Base-by-base conservation (phyloP, 30 jellyfish, hydroid and myxozoan genomes). In the Rhopilema esculentum region DNA sequence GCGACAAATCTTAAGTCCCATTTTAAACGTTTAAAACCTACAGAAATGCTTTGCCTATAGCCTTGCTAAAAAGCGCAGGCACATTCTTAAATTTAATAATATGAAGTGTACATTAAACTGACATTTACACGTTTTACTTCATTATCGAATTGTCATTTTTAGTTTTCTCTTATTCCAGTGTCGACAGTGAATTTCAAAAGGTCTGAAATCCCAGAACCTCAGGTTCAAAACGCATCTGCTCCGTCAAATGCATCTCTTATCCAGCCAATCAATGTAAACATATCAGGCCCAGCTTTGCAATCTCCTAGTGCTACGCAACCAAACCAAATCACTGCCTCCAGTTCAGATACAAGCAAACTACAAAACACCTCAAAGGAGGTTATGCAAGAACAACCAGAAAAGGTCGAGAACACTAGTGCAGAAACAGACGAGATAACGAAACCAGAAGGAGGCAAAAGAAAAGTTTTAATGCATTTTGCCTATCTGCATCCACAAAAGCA, bases 401-500 rank as follows among this genome's bases (percentile, higher is more conserved):
- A 7, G 52, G 72, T 19, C 16, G 20, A 75, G 26, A 65, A 77
- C 16, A 8, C 62, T 1, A 73, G 22, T 0, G 24, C 7, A 8
- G 17, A 20, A 75, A 63, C 29, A 2, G 73, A 63, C 30, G 73
- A 7, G 73, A 24, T 1, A 7, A 52, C 49, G 24, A 80, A 31
- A 65, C 62, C 64, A 16, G 82, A 48, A 17, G 53, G 57, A 8
- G 94, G 88, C 27, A 85, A 85, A 73, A 62, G 84, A 31, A 85
- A 85, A 78, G 88, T 88, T 12, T 84, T 89, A 1, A 82, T 85
- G 94, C 92, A 83, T 48, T 94, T 85, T 40, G 96, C 98, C n/a
- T 94, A 94, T 32, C 91, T 89, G 28, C 98, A 94, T 80, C 96
- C 97, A 8, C 97, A 89, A 49, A 57, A 84, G 16, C 95, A 63